These are phyloP conservation scores for Hartigia nigra DNA, from an alignment of 2,888 invertebrate genomes.

Conservation along the genomic window DNA sequence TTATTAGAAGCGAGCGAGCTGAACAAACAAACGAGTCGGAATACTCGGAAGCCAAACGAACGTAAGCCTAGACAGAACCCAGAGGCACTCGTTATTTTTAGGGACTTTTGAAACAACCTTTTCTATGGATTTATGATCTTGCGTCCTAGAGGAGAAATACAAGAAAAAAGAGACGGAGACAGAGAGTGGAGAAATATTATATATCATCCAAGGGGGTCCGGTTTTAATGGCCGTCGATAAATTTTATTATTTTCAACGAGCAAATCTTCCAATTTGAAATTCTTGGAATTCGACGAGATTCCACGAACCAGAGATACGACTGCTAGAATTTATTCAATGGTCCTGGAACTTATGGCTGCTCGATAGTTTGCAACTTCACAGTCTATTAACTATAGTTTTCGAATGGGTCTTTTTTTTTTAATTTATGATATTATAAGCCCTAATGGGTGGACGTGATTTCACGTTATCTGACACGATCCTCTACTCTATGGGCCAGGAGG, in stretches of 20 bases:
- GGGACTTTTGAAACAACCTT: constrained; percentile 22
- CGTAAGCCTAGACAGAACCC: constrained; percentile 22
- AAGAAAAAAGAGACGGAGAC: background rate
- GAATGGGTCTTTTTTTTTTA: constrained; percentile 2
- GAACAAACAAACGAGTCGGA: constrained; percentile 44
- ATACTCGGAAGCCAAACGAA: constrained; percentile 21
- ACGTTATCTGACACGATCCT: constrained; percentile 27
- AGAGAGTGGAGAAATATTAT: background rate
- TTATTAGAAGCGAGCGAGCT: constrained; percentile 49
- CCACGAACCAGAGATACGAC: background rate
- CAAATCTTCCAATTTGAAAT: background rate
- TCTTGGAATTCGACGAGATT: background rate
- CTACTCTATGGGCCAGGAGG: background rate
- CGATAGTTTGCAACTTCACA: background rate
- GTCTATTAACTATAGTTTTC: background rate
- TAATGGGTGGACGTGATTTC: constrained; percentile 31
- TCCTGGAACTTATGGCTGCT: background rate
- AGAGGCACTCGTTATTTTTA: constrained; percentile 27
- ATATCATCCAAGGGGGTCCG: background rate
- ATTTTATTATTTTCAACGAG: background rate
- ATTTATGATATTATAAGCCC: constrained; percentile 19
- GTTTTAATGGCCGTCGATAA: background rate
- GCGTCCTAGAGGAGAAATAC: too few species aligned
- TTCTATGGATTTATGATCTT: background rate
- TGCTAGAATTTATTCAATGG: background rate